Conservation (phyloP, 2,797 vertebrate species). For the Sebastes miniatus region DNA sequence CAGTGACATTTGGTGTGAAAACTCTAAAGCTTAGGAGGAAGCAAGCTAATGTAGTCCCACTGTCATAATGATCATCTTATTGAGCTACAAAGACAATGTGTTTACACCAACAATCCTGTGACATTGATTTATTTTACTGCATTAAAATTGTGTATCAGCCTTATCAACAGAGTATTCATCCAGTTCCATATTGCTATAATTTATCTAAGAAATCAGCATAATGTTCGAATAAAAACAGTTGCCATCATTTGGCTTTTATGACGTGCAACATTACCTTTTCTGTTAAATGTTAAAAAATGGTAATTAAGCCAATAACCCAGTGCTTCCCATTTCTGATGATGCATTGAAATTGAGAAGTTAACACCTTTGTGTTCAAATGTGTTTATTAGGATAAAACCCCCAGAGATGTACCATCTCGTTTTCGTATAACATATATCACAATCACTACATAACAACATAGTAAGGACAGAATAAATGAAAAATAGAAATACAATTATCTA, state of each 20-base stretch:
- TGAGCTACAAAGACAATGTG: not conserved
- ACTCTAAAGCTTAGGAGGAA: not conserved
- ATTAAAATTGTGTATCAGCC: not conserved
- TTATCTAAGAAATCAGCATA: not conserved
- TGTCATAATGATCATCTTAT: not conserved
- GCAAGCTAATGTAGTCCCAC: not conserved
- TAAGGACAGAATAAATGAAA: no score
- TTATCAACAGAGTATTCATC: not conserved
- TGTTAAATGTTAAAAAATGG: not conserved
- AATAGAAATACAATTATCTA: no score
- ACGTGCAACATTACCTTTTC: not conserved
- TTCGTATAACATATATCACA: no score
- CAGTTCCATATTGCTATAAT: not conserved
- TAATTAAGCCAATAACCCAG: not conserved
- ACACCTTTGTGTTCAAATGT: not conserved
- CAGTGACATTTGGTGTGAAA: not conserved
- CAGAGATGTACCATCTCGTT: no score
- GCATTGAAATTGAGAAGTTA: not conserved
- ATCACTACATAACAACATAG: no score
- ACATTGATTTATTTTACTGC: not conserved
- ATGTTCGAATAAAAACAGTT: not conserved
- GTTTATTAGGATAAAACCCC: not conserved
- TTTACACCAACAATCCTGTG: not conserved
- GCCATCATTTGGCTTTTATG: not conserved
- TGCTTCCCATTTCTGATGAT: not conserved